Evolutionary conservation across 2,888 invertebrate species (phyloP).

Genomic region (Rhamnusium bicolor): DNA sequence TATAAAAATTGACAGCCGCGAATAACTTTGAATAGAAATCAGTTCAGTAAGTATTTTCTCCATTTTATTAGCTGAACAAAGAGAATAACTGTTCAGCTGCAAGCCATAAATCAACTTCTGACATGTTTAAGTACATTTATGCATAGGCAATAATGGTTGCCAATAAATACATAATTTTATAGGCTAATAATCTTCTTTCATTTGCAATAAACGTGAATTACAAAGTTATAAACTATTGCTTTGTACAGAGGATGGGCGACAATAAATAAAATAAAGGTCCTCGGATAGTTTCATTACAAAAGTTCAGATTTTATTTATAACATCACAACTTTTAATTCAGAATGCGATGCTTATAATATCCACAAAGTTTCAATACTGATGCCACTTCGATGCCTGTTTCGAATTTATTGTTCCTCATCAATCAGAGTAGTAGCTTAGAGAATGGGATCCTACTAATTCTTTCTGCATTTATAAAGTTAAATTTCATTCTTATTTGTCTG

Average conservation of each 20-base stretch:
- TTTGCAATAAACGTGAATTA: slow-evolving; percentile 12
- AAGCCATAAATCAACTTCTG: slow-evolving; percentile 2
- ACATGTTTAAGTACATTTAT: slow-evolving; percentile 1
- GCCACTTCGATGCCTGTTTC: no score
- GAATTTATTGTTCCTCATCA: no score
- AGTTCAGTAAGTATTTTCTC: background rate
- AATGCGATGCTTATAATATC: no score
- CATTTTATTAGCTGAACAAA: background rate
- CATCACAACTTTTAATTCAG: no score
- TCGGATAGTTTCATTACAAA: background rate
- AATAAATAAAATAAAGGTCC: background rate
- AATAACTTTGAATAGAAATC: background rate
- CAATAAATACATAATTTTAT: slow-evolving; percentile 18
- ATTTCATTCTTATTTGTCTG: no score
- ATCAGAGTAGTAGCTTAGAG: no score
- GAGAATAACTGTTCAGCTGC: slow-evolving; percentile 4
- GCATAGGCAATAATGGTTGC: slow-evolving; percentile 1
- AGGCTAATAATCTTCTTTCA: background rate
- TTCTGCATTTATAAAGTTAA: no score
- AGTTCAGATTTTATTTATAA: no score
- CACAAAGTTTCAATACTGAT: no score
- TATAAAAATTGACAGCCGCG: background rate
- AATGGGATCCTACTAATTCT: no score
- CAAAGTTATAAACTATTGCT: background rate
- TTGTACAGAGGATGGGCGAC: background rate